Conservation (phyloP, 1,140 invertebrate genomes). For the Lerema accius region DNA sequence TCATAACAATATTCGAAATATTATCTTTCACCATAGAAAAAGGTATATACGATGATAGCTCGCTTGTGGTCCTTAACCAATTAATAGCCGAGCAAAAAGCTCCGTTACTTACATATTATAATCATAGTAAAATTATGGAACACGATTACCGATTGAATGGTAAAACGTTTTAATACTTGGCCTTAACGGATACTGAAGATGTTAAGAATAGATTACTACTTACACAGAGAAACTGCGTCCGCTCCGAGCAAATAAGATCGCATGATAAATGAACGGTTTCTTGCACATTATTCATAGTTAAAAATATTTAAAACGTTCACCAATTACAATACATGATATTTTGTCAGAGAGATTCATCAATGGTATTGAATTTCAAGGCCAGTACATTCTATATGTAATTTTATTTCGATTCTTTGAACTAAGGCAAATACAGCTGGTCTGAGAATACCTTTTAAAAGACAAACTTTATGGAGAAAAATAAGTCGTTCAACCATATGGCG, state of each 20-base stretch:
- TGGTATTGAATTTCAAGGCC: slow-evolving; percentile 2
- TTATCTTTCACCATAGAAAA: too few species aligned
- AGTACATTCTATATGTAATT: too few species aligned
- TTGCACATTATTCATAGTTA: slow-evolving; percentile 48
- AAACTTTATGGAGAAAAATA: background rate
- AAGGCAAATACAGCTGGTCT: background rate
- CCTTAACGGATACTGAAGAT: slow-evolving; percentile 52
- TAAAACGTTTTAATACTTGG: slow-evolving; percentile 37
- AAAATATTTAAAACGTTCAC: slow-evolving; percentile 40
- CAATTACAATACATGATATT: slow-evolving; percentile 24
- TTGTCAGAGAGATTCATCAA: background rate
- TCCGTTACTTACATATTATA: background rate
- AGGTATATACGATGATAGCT: too few species aligned
- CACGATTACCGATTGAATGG: slow-evolving; percentile 20
- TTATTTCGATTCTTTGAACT: too few species aligned
- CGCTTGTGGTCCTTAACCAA: too few species aligned
- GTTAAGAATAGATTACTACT: slow-evolving; percentile 46
- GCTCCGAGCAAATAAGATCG: slow-evolving; percentile 50
- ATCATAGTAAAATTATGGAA: slow-evolving; percentile 27
- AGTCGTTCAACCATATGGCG: slow-evolving; percentile 11
- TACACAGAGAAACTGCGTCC: slow-evolving; percentile 51
- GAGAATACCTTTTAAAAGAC: background rate
- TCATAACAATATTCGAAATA: too few species aligned
- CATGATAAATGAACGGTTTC: slow-evolving; percentile 49
- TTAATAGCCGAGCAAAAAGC: too few species aligned